A percentile compares a stretch with the other conserved stretches of the same genome.
Conservation (phyloP, 2,113 vertebrate species). For the Polyodon spathula region DNA sequence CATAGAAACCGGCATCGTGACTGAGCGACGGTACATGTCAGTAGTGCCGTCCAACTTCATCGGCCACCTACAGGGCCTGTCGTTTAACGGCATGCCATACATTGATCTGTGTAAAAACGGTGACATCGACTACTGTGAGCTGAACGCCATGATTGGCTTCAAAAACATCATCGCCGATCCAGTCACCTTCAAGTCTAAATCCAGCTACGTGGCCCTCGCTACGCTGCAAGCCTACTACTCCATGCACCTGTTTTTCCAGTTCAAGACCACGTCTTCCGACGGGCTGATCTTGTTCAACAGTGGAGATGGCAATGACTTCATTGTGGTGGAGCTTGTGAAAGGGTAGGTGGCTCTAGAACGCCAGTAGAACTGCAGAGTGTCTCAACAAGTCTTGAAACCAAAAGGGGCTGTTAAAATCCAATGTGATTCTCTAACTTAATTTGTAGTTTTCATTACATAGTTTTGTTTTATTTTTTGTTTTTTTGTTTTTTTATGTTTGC, state of each 20-base stretch:
- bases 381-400: too few relatives aligned
- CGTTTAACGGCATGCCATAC: slow-evolving; percentile 73
- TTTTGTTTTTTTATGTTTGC: too few relatives aligned
- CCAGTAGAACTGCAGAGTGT: too few relatives aligned
- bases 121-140: slow-evolving; percentile 73
- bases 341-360: slow-evolving; percentile 46
- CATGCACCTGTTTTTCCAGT: slow-evolving; percentile 80
- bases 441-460: too few relatives aligned
- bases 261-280: slow-evolving; percentile 73
- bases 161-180: slow-evolving; percentile 74
- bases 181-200: slow-evolving; percentile 75
- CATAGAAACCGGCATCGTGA: slow-evolving; percentile 75
- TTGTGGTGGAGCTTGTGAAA: slow-evolving; percentile 74
- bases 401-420: too few relatives aligned
- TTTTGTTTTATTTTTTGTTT: too few relatives aligned
- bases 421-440: too few relatives aligned
- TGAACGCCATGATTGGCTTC: slow-evolving; percentile 72
- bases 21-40: slow-evolving; percentile 66
- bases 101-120: slow-evolving; percentile 75
- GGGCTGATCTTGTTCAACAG: slow-evolving; percentile 42
- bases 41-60: slow-evolving; percentile 74
- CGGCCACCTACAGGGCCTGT: slow-evolving; percentile 68
- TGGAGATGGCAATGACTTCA: slow-evolving; percentile 69
- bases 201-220: slow-evolving; percentile 65
- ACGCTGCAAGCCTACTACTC: slow-evolving; percentile 71